Base-by-base conservation (phyloP, 1,140 invertebrate species). In the Drosophila repleta region DNA sequence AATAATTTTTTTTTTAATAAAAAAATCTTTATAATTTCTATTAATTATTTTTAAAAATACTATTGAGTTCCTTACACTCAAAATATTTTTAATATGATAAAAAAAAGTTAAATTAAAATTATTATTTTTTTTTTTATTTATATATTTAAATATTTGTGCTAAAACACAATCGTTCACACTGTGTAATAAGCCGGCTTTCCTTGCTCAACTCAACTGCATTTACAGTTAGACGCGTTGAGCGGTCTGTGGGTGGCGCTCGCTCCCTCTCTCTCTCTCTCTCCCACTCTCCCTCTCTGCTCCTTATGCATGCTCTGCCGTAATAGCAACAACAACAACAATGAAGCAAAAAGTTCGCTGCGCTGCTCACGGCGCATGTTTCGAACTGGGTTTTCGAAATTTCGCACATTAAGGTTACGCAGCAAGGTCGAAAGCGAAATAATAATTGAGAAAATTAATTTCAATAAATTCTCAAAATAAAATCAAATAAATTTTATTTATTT, bases 151-250 rank as follows among this genome's bases (percentile, higher is more conserved):
- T n/a, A 29, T 17, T 17, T 26, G 6, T 15, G 13, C 24, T 1
- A 8, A 21, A n/a, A 8, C 18, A 10, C 29, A 20, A 26, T 10
- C 0, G 32, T 35, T 35, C 32, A 35, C 10, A 35, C 32, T 11
- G 32, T 46, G 15, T 57, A 63, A 73, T 18, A 17, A 73, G 37
- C 67, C 78, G 78, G 78, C 73, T 69, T 82, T 62, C 29, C 66
- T 6, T 52, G 15, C 32, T 41, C 11, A 24, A 11, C 26, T 37
- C 20, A 37, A 60, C 69, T 73, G 78, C 73, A 76, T 21, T 72
- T 29, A 46, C 11, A 32, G 37, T 56, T 21, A 32, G 11, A 32
- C 10, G 15, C 32, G 17, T 13, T 13, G 29, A 52, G 32, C 49
- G 37, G 21, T 26, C 11, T 71, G 41, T 56, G 32, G 37, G 37